phyloP scores from a whole-genome alignment of 2,113 vertebrate genomes.

The Archocentrus centrarchus region DNA sequence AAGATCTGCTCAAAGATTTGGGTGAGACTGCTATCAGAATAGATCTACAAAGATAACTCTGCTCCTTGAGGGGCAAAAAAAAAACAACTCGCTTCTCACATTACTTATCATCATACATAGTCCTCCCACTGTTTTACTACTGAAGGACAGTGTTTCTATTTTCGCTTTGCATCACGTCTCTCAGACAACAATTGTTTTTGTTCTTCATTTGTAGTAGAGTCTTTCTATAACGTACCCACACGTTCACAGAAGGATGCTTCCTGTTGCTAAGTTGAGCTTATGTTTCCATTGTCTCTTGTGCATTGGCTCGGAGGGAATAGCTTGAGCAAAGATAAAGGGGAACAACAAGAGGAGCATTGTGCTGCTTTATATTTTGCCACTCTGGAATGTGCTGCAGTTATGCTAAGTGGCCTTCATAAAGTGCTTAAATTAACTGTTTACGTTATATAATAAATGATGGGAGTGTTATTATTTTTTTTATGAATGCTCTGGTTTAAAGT shows the following conservation, averaged over 20 bases:
- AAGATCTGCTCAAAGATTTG: neutral
- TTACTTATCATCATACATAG: neutral
- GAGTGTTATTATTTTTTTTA: conserved; percentile 6
- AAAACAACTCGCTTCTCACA: neutral
- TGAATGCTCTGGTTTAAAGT: conserved; percentile 10
- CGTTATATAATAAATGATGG: conserved; percentile 22
- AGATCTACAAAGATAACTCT: neutral
- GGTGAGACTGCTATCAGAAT: neutral
- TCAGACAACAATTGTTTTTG: conserved; percentile 33
- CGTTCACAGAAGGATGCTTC: conserved; percentile 59
- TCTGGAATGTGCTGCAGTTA: conserved; percentile 65
- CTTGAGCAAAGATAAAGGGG: conserved; percentile 65
- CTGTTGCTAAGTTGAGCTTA: conserved; percentile 69
- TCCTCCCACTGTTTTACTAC: conserved; percentile 2
- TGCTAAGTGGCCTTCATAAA: conserved; percentile 50
- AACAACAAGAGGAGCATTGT: conserved; percentile 71
- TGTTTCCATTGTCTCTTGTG: conserved; percentile 67
- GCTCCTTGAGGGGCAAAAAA: neutral
- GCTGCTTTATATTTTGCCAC: conserved; percentile 60
- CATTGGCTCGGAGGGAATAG: conserved; percentile 59
- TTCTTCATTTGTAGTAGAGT: conserved; percentile 15
- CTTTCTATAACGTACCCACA: conserved; percentile 19
- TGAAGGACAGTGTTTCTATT: conserved; percentile 44
- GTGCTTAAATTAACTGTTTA: conserved; percentile 44
- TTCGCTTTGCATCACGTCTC: conserved; percentile 35